Evolutionary conservation across 2,888 invertebrate genomes (phyloP), one percentile per base, ranked within the genome.

Genomic region (Eristalis tenax): DNA sequence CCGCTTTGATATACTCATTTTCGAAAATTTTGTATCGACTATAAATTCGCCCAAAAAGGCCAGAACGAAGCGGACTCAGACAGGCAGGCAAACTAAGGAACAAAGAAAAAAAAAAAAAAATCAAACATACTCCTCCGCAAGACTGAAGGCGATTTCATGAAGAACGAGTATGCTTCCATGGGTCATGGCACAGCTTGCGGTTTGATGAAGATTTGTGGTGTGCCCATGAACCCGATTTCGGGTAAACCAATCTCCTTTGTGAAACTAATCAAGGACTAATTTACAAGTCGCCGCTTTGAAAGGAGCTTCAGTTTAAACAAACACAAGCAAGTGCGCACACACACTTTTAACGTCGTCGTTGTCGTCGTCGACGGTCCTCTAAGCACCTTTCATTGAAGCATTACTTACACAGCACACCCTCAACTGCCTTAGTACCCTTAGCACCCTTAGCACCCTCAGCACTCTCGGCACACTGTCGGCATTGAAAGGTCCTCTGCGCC

Each of bases 1-100:
- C 85, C 69, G 69, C 70, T 85, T 77, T 85, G 64, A 69, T 77
- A 69, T 76, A 80, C 59, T 61, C 70, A 70, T 80, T 75, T 84
- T 38, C 75, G 38, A 61, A 70, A 70, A 70, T 75, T 22, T 75
- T 64, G 38, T 83, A 83, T 70, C 69, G 74, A 28, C 57, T 38
- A 79, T 83, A 70, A 61, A 71, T 83, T 74, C 59, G 26, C 64
- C 28, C 26, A 26, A 22, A 50, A 65, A 74, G 50, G 50, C 50
- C 50, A 59, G 15, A 59, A 23, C 59, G 26, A 59, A 5, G 59
- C 59, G 26, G 26, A 26, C 59, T 26, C 59, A 59, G 59, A 18
- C 50, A 50, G 18, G 50, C 50, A 32, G 32, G 32, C 32, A 32
- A 8, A 18, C 50, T 50, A 50, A 57, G 26, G 4, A 59, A 71